Evolutionary conservation across 2,888 invertebrate genomes (phyloP).

Genomic region (Lasioglossum vierecki): DNA sequence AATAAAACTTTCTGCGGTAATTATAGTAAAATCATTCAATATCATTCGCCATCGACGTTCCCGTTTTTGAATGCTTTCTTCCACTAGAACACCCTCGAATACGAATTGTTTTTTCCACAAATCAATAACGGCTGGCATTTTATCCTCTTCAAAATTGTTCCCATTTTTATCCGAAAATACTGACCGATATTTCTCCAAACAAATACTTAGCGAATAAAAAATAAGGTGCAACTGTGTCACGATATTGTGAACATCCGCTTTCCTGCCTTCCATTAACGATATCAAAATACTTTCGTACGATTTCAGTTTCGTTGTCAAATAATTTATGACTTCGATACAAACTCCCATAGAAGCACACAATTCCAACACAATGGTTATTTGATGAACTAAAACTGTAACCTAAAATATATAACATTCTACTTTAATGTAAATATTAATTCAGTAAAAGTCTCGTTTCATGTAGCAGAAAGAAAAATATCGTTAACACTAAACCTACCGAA

Average conservation of each 20-base stretch:
- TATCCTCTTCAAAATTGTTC: conserved; percentile 13
- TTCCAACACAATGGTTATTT: conserved; percentile 58
- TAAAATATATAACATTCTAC: conserved; percentile 30
- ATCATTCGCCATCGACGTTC: conserved; percentile 51
- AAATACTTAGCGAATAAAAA: conserved; percentile 49
- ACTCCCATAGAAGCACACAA: conserved; percentile 58
- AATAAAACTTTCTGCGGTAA: conserved; percentile 26
- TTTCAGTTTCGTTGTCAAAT: conserved; percentile 44
- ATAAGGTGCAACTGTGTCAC: conserved; percentile 45
- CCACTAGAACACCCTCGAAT: neutral
- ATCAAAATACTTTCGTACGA: conserved; percentile 24
- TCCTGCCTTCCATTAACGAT: neutral
- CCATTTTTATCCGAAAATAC: neutral
- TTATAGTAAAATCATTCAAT: conserved; percentile 44
- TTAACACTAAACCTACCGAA: too few relatives aligned
- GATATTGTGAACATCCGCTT: neutral
- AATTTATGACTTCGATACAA: conserved; percentile 53
- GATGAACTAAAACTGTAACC: conserved; percentile 52
- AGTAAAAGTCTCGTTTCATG: neutral
- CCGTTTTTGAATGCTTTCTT: conserved; percentile 16
- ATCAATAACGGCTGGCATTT: conserved; percentile 36
- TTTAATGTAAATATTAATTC: neutral
- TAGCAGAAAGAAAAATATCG: neutral
- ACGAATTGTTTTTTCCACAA: conserved; percentile 52
- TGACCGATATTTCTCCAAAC: conserved; percentile 52